phyloP scores from a whole-genome alignment of 2,888 invertebrate species.

The Drosophila silvestris region DNA sequence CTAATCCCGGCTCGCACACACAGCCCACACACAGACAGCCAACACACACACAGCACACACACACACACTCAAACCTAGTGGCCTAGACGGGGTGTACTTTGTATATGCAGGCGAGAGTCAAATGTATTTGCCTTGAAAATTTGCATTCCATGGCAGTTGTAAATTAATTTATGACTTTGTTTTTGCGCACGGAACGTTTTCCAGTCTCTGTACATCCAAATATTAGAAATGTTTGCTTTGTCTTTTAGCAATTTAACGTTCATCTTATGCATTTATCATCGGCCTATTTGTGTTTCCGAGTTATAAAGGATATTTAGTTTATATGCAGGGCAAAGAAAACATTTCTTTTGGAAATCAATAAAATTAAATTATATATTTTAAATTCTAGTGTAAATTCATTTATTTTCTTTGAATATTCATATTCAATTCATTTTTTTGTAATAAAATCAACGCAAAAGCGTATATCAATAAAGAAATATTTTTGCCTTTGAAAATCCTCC shows the following conservation, averaged over 20 bases:
- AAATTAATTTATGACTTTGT: conserved; percentile 73
- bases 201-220: conserved; percentile 22
- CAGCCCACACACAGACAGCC: conserved; percentile 4
- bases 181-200: conserved; percentile 40
- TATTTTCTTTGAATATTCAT: background rate
- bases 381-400: background rate
- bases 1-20: conserved; percentile 60
- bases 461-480: background rate
- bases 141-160: conserved; percentile 67
- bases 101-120: conserved; percentile 5
- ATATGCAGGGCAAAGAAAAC: background rate
- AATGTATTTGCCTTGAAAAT: conserved; percentile 47
- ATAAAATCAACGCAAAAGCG: background rate
- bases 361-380: background rate
- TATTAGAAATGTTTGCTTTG: conserved; percentile 46
- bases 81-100: conserved; percentile 8
- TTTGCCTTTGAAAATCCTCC: background rate
- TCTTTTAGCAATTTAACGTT: conserved; percentile 48
- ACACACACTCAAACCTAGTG: conserved; percentile 32
- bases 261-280: conserved; percentile 42
- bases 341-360: background rate
- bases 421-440: background rate
- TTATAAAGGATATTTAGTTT: background rate
- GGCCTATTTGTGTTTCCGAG: conserved; percentile 6
- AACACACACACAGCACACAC: conserved; percentile 28